Conservation (phyloP, 2,113 vertebrate species). For the Pitta sordida region DNA sequence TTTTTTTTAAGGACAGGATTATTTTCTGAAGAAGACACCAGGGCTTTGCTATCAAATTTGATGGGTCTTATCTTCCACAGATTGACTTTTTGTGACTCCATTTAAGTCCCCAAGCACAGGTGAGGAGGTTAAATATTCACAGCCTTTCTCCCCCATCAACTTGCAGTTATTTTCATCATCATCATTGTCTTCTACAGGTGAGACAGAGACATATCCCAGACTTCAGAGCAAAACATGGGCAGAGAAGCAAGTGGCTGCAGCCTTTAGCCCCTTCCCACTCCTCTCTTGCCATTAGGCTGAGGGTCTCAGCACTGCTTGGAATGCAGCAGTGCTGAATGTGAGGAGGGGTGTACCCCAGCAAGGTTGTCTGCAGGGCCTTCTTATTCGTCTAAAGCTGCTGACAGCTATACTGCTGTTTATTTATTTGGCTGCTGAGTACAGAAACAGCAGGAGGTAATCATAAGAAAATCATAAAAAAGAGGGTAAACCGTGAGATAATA, state of each 20-base stretch:
- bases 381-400: constrained; percentile 26
- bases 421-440: constrained; percentile 58
- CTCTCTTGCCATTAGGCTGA: neutral
- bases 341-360: neutral
- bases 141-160: neutral
- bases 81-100: neutral
- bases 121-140: neutral
- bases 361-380: neutral
- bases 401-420: constrained; percentile 54
- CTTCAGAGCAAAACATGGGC: neutral
- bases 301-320: neutral
- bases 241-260: neutral
- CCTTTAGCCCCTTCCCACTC: neutral
- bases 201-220: neutral
- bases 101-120: neutral
- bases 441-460: constrained; percentile 65
- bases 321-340: neutral
- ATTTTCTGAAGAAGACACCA: neutral
- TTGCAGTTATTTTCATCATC: neutral
- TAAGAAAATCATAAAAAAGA: constrained; percentile 66
- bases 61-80: neutral
- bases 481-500: constrained; percentile 60
- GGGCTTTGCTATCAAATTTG: neutral
- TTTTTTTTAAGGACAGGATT: neutral
- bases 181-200: neutral